Conservation (phyloP, 2,888 invertebrate species). For the Muschampia plurimacula region DNA sequence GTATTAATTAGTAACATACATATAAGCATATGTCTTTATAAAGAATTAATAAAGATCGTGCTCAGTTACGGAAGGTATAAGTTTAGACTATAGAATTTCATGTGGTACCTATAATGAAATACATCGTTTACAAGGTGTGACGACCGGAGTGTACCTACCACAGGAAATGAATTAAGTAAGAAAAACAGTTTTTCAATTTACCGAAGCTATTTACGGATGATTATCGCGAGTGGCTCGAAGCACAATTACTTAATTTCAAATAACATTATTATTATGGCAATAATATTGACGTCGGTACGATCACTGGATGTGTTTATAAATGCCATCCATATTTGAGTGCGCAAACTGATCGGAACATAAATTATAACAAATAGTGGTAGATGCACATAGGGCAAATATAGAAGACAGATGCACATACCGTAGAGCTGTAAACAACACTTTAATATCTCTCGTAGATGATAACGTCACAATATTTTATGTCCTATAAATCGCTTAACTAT, state of each 20-base stretch:
- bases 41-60: too few species aligned
- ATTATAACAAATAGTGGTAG: constrained; percentile 6
- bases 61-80: too few species aligned
- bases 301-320: background rate
- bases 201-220: too few species aligned
- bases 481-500: background rate
- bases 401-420: constrained; percentile 15
- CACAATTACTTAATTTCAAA: background rate
- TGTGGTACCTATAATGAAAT: too few species aligned
- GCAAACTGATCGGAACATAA: constrained; percentile 1
- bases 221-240: too few species aligned
- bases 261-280: background rate
- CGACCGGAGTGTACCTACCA: too few species aligned
- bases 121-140: too few species aligned
- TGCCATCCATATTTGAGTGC: constrained; percentile 1
- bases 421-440: constrained; percentile 20
- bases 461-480: constrained; percentile 12
- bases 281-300: background rate
- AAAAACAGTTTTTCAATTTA: too few species aligned
- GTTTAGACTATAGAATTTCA: too few species aligned
- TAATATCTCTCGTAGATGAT: constrained; percentile 1
- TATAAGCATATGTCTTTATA: too few species aligned
- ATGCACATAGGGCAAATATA: constrained; percentile 12
- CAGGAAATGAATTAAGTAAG: too few species aligned
- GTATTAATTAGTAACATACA: too few species aligned